Evolutionary conservation across 2,113 vertebrate species (phyloP), one percentile per base, ranked within the genome.

Genomic region (Oryzias curvinotus): DNA sequence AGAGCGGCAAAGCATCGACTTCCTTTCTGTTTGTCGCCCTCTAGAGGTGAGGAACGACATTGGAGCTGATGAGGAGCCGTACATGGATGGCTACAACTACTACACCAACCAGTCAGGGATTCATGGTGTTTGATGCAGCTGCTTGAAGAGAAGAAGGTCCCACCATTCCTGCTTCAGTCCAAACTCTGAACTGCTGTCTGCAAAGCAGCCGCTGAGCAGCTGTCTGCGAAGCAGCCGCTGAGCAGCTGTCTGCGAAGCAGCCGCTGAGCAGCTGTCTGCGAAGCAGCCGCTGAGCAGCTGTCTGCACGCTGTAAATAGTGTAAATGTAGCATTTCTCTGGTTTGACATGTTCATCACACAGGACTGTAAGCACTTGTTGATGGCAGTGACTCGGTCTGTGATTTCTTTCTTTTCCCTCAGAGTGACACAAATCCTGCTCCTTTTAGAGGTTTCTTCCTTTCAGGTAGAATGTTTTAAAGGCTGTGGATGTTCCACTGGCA

Each of bases 1-100:
- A 16, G 44, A 55, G 12, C 16, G 2, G 23, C n/a, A 0, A 13
- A 15, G 28, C 1, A 14, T 5, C 47, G 26, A 62, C 14, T 19
- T 28, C 46, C 46, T 13, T 16, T 16, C 42, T 67, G 0, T 77
- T 18, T 82, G 73, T 17, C 26, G 53, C 68, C 71, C 64, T 78
- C 88, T 86, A 99, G 97, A 99, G 91, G 95, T 98, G 83, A 93
- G 94, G 73, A 94, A 89, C 0, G 94, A 96, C 0, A 86, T 93
- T 65, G 91, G 92, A 81, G 64, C 87, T 60, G 89, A 90, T 0
- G 96, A 98, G 0, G 95, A 95, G 64, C 86, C 95, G 45, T 96
- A 95, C 0, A 68, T 86, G 0, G 95, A 96, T 66, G 92, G 93
- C 55, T 95, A 90, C 0, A 89, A 94, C 73, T 91, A 83, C 48